Conservation (phyloP, 2,113 vertebrate genomes). For the Halichoeres trimaculatus region DNA sequence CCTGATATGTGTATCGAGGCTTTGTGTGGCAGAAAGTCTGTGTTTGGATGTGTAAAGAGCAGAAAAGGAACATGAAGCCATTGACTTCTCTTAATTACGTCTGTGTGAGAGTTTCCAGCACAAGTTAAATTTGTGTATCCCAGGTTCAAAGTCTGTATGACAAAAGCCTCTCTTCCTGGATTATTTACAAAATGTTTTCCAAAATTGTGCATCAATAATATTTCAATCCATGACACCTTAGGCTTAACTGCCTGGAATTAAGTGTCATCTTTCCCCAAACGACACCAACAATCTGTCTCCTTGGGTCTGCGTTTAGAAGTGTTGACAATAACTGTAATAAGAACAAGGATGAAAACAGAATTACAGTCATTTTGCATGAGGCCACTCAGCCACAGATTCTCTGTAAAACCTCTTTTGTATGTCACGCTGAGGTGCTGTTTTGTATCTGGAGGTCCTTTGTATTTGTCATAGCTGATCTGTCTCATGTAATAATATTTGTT, state of each 20-base stretch:
- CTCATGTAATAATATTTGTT: constrained; percentile 39
- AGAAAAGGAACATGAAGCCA: constrained; percentile 1
- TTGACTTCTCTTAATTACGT: neutral
- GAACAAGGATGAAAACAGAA: constrained; percentile 9
- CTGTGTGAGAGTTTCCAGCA: neutral
- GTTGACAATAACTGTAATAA: neutral
- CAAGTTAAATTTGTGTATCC: too few relatives aligned
- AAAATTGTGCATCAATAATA: neutral
- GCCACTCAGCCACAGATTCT: constrained; percentile 16
- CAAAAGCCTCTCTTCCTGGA: neutral
- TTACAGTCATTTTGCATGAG: constrained; percentile 28
- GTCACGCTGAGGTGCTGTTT: constrained; percentile 25
- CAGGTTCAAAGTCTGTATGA: too few relatives aligned
- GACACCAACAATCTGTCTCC: neutral
- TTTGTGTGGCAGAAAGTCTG: constrained; percentile 5
- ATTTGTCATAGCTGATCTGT: constrained; percentile 45
- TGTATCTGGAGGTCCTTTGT: constrained; percentile 35
- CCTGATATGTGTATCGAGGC: constrained; percentile 15
- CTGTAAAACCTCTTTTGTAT: constrained; percentile 30
- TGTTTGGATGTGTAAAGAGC: constrained; percentile 18
- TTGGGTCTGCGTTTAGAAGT: neutral
- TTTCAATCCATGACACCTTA: neutral
- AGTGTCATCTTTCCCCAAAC: neutral
- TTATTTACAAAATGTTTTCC: neutral
- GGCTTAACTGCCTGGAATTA: neutral